Conservation (phyloP, 2,113 vertebrate species). For the Acanthisitta chloris region DNA sequence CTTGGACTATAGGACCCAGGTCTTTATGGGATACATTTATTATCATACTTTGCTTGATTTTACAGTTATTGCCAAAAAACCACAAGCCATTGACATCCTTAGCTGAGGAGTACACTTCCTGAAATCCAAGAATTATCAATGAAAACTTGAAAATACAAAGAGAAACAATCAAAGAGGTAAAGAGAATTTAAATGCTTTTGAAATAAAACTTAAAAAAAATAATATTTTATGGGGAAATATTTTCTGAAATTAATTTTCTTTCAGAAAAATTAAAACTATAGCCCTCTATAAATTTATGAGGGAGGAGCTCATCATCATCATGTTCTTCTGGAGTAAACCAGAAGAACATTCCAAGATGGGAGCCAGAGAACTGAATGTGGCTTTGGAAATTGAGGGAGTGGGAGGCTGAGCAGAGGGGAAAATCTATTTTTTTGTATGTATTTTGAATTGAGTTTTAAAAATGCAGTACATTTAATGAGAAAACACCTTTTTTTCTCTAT, state of each 20-base stretch:
- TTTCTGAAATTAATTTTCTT: neutral
- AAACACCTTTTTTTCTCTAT: neutral
- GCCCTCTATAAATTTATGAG: neutral
- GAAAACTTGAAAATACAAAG: neutral
- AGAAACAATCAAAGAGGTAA: neutral
- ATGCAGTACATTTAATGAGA: neutral
- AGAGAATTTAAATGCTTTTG: neutral
- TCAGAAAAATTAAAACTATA: neutral
- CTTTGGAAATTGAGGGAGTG: neutral
- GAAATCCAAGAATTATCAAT: neutral
- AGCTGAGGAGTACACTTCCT: neutral
- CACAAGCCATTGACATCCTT: neutral
- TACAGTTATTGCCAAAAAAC: neutral
- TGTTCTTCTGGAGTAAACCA: no score
- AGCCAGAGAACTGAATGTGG: neutral
- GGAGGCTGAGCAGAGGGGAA: neutral
- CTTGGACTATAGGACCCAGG: neutral
- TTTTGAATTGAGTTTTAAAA: neutral
- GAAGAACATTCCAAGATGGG: neutral
- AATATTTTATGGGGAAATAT: neutral
- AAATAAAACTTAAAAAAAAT: neutral
- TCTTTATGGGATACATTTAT: neutral
- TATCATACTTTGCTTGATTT: neutral
- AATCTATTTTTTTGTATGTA: neutral
- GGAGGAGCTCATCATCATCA: no score